Evolutionary conservation across 2,888 invertebrate species (phyloP), one percentile per base, ranked within the genome.

Genomic region (Thumatha senex): DNA sequence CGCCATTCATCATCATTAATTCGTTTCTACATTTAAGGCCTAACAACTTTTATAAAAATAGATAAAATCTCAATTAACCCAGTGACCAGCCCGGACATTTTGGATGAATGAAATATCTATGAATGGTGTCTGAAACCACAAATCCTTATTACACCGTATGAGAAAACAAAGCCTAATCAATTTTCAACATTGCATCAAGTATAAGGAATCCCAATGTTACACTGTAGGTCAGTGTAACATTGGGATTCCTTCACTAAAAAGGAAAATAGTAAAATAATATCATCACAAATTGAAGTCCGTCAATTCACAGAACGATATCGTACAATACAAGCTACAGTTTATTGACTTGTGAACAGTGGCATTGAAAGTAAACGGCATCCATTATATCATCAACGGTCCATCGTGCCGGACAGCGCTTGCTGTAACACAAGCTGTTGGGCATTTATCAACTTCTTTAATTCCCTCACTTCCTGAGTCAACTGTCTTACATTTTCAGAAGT

Each of bases 401-500:
- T 79, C 76, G 87, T 78, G 72, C 83, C 81, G 67, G 87, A 78
- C 71, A 91, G 74, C 56, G 92, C 86, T 70, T 90, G 90, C 76
- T 91, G 92, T 59, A 92, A 83, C 60, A 92, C 89, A 51, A 89
- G 81, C 82, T 92, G 92, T 69, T 92, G 92, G 10, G 88, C 89
- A 62, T 80, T 89, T 74, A 92, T 86, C 68, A 92, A 65, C 70
- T 91, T 92, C 84, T 95, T 94, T 74, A 95, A 86, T 81, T 95
- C 95, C 70, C 92, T 92, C 50, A 95, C 92, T 85, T 95, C 95
- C 77, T 93, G 93, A 40, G 94, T 93, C 62, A 95, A 82, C 67
- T 92, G 92, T 48, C 94, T 94, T 44, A 95, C 93, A 71, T 93
- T 93, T 68, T 95, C 95, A 1, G 93, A 92, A 53, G 94, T 94